Base-by-base conservation (phyloP, 2,797 vertebrate species). In the Octomys mimax region DNA sequence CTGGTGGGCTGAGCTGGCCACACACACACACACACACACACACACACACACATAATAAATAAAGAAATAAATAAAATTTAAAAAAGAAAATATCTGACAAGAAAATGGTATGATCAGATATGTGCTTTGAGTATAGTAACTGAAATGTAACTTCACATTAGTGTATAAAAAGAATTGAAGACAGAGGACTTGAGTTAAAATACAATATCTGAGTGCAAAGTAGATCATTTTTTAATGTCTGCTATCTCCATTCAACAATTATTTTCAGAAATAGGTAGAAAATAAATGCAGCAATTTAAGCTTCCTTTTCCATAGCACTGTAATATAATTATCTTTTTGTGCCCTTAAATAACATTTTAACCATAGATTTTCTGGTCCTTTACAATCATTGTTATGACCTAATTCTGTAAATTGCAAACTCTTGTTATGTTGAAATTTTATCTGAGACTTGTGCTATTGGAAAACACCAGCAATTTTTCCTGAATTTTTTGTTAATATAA, bases 321-420 rank as follows among this genome's bases (percentile, higher is more conserved):
- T 33, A 46, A 21, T 93, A 92, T 64, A 94, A 94, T 80, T 75
- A 91, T 87, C 12, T 31, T 92, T 90, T 71, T 82, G 73, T 52
- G 36, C 13, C 62, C 59, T 39, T 70, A 75, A 19, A 31, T 57
- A 83, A 66, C 78, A 66, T 92, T 80, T 92, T 95, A 16, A 7
- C 19, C 33, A 87, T 62, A 77, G 52, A 87, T 71, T 87, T 84
- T 89, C 33, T 70, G 36, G 52, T 36, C 59, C 31, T 91, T 95
- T 64, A 28, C 16, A 86, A 28, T 84, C 28, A 64, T 26, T 46
- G 7, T 8, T 64, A 52, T 7, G 28, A 8, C 31, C 11, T 75
- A 78, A 57, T 39, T 88, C 36, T 49, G 49, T 49, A 94, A 94
- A 64, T 52, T 75, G 16, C 36, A 16, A 86, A 62, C 14, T 70